Evolutionary conservation across 2,113 vertebrate species (phyloP).

Genomic region (Zootoca vivipara): DNA sequence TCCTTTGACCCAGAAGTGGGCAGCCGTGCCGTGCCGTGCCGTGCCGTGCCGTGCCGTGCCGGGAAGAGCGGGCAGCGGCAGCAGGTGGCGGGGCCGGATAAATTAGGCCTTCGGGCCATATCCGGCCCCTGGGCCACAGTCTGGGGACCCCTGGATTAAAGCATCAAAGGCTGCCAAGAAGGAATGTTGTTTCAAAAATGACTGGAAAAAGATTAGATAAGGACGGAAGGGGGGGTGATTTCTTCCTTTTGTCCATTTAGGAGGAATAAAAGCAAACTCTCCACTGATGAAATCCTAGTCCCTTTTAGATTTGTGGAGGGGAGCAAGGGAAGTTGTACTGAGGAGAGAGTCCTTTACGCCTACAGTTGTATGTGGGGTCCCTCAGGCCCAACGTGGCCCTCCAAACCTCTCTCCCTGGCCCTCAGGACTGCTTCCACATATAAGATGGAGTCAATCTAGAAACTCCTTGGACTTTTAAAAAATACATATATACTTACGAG

Average conservation of each 20-base stretch:
- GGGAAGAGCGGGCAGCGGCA: too few relatives aligned
- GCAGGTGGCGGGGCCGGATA: too few relatives aligned
- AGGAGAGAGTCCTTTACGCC: neutral
- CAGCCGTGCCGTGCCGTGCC: too few relatives aligned
- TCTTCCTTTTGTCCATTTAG: neutral
- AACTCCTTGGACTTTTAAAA: constrained; percentile 9
- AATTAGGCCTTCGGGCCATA: too few relatives aligned
- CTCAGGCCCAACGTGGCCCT: too few relatives aligned
- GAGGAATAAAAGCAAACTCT: neutral
- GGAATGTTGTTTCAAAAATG: neutral
- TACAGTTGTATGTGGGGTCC: neutral
- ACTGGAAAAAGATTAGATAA: neutral
- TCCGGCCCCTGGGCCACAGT: too few relatives aligned
- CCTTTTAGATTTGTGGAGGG: too few relatives aligned
- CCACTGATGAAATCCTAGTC: neutral
- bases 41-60: too few relatives aligned
- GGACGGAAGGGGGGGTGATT: neutral
- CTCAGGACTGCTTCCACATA: neutral
- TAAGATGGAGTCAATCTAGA: too few relatives aligned
- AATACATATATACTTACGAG: constrained; percentile 23
- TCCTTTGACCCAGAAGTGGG: too few relatives aligned
- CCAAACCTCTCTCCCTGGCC: too few relatives aligned
- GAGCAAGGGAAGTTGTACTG: neutral
- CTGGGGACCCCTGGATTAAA: too few relatives aligned
- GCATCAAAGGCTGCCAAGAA: neutral